A percentile compares a stretch with the other conserved stretches of the same genome.
Evolutionary conservation across 2,888 invertebrate species (phyloP).

Genomic region (Kuschelorhynchus macadamiae): DNA sequence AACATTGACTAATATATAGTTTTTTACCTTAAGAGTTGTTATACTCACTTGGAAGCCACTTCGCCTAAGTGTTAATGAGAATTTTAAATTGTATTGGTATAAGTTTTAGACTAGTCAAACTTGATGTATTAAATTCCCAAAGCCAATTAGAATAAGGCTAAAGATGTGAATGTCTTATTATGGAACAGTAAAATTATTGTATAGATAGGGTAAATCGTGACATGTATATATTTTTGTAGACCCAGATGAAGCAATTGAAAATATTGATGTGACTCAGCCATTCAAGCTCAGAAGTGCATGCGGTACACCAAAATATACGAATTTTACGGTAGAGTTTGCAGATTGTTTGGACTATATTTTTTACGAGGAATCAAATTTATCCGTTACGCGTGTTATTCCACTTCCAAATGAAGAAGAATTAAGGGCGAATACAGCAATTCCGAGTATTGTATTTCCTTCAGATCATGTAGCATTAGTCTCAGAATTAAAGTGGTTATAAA

Average conservation of each 20-base stretch:
- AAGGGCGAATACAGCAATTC: slow-evolving; percentile 81
- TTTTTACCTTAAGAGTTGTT: no score
- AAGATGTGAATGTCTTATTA: no score
- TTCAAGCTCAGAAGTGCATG: slow-evolving; percentile 83
- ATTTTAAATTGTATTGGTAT: no score
- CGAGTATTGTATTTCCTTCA: slow-evolving; percentile 91
- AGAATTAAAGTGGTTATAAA: slow-evolving; percentile 76
- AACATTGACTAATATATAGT: no score
- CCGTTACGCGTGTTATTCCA: slow-evolving; percentile 82
- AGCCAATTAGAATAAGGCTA: no score
- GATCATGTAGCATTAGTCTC: slow-evolving; percentile 93
- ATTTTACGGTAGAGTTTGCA: slow-evolving; percentile 86
- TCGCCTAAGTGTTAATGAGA: no score
- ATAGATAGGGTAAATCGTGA: no score
- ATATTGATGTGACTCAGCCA: slow-evolving; percentile 77
- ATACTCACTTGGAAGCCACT: no score
- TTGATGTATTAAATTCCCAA: no score
- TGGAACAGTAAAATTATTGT: no score
- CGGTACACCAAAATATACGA: slow-evolving; percentile 88
- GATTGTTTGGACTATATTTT: slow-evolving; percentile 95
- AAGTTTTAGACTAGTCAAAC: no score
- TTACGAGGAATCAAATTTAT: slow-evolving; percentile 77
- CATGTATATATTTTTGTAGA: slow-evolving; percentile 72
- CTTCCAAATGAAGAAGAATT: slow-evolving; percentile 86
- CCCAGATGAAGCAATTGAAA: slow-evolving; percentile 74